Evolutionary conservation across 2,888 invertebrate species (phyloP), one percentile per base, ranked within the genome.

Genomic region (Polyommatus icarus): DNA sequence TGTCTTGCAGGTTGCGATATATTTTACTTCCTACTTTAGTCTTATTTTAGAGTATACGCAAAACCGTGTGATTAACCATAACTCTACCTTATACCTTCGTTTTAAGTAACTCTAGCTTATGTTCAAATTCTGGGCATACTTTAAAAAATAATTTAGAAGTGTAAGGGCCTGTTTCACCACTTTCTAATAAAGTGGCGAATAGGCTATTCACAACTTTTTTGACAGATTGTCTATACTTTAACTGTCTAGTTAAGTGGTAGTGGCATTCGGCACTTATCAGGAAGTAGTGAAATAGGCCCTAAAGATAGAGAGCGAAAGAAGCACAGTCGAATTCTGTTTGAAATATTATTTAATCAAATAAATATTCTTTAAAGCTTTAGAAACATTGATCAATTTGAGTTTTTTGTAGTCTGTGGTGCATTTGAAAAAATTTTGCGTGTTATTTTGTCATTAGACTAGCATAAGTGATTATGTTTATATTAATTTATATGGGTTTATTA

Each of bases 31-130:
- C 18, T 67, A 67, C 29, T 20, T 59, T 29, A 67, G 32, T 67
- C 67, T 67, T 67, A 67, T 67, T 67, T 32, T 18, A 67, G 67
- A 67, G 67, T 67, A 67, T 67, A 67, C 67, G 67, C 29, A 5
- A 32, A 67, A 67, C 29, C 67, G 67, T 32, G 67, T 29, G 29
- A 61, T 4, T 61, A 12, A 29, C 29, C 67, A 12, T 29, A 61
- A 24, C 20, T 61, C 24, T 61, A 61, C 7, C 59, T 59, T 59
- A 59, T 15, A 24, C 24, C 50, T 50, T 50, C 15, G 50, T 50
- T 50, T 40, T 50, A 50, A 50, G 57, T 57, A 57, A 61, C 20
- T 61, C 10, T 20, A 3, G 61, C 10, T 29, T 29, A 67, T 67
- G 10, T 29, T 67, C 4, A 67, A 24, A 29, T 67, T 29, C 29